A percentile compares a stretch with the other conserved stretches of the same genome.
Evolutionary conservation across 2,797 vertebrate species (phyloP).

Genomic region (Gymnoscopelus microlampas): DNA sequence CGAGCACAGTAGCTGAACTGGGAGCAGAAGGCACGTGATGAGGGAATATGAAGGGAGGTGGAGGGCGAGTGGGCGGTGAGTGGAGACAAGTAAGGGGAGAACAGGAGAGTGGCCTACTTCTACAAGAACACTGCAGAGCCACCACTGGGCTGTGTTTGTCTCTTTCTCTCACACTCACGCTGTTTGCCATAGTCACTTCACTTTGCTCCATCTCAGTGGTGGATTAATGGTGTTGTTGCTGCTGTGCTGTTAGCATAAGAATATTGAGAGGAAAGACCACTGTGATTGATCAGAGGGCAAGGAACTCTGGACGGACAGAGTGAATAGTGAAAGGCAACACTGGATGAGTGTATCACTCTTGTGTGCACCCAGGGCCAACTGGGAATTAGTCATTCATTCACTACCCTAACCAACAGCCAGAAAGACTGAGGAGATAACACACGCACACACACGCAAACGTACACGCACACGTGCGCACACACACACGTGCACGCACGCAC

Average conservation of each 20-base stretch:
- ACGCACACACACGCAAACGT: neutral
- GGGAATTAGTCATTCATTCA: conserved; percentile 4
- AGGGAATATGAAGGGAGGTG: conserved; percentile 11
- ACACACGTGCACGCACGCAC: neutral
- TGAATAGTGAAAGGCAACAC: no score
- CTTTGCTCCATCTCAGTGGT: no score
- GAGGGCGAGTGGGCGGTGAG: neutral
- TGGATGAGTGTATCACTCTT: no score
- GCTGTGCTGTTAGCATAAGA: no score
- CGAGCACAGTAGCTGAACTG: neutral
- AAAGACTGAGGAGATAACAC: neutral
- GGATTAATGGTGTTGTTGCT: no score
- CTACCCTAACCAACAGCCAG: neutral
- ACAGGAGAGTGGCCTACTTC: conserved; percentile 68
- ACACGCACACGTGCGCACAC: neutral
- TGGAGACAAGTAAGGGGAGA: conserved; percentile 23
- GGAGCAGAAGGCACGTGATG: no score
- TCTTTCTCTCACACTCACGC: conserved; percentile 4
- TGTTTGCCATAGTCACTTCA: neutral
- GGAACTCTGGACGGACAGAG: no score
- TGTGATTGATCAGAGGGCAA: no score
- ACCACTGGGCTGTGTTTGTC: conserved; percentile 42
- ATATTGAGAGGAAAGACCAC: no score
- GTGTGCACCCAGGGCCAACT: neutral
- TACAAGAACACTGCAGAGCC: conserved; percentile 61